Conservation (phyloP, 2,113 vertebrate genomes). For the Agapornis roseicollis region DNA sequence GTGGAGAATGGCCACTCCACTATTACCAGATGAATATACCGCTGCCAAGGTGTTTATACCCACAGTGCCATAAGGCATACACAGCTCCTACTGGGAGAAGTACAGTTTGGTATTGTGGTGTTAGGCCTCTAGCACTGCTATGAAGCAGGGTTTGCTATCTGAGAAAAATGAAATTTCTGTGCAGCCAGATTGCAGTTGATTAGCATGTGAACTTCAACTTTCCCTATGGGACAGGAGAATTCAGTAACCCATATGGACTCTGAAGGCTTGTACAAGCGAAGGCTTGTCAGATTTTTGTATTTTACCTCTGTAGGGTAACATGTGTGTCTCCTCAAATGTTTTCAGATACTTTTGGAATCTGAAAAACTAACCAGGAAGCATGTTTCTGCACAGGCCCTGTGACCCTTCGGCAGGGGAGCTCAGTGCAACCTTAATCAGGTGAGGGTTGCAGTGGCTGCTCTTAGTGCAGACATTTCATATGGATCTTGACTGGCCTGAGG, state of each 20-base stretch:
- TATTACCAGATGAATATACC: background rate
- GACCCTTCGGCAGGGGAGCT: rapidly evolving
- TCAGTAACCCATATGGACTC: background rate
- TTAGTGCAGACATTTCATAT: background rate
- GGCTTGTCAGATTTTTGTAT: background rate
- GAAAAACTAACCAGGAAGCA: background rate
- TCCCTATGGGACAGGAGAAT: background rate
- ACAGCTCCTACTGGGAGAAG: background rate
- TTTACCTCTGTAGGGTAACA: too few relatives aligned
- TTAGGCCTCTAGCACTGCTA: background rate
- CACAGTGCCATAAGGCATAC: too few relatives aligned
- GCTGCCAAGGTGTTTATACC: background rate
- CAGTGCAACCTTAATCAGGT: background rate
- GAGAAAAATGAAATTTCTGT: background rate
- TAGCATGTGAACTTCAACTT: background rate
- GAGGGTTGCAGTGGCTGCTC: background rate
- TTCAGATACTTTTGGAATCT: background rate
- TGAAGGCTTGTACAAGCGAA: background rate
- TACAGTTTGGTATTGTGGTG: background rate
- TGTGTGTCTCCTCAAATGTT: background rate
- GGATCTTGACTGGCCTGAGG: background rate
- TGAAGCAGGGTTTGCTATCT: background rate
- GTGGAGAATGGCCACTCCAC: background rate
- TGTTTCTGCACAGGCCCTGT: background rate
- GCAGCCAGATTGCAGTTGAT: background rate